Conservation (phyloP, 1,140 invertebrate genomes). For the Mycetomoellerius zeteki region DNA sequence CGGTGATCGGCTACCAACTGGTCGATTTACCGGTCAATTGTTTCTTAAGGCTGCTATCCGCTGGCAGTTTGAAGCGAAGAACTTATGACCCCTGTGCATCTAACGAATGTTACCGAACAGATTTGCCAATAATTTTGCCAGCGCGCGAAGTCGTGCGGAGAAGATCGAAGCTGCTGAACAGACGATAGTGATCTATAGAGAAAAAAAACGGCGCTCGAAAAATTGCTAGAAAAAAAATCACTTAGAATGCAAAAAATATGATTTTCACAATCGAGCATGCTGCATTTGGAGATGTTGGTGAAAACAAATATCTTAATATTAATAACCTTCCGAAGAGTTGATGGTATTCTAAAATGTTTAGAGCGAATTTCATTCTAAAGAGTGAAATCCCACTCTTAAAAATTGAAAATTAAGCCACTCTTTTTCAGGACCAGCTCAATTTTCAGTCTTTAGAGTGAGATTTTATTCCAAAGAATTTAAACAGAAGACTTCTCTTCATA, state of each 20-base stretch:
- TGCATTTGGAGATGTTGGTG: not conserved
- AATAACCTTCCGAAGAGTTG: not conserved
- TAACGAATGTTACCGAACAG: not conserved
- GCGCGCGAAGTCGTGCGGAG: not conserved
- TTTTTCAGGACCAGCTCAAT: too few species aligned
- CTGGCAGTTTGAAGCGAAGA: not conserved
- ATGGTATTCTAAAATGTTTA: too few species aligned
- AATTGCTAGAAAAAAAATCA: constrained; percentile 40
- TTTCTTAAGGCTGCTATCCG: constrained; percentile 15
- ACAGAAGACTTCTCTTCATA: not conserved
- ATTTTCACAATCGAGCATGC: not conserved
- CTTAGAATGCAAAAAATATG: not conserved
- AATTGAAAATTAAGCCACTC: too few species aligned
- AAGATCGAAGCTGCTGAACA: constrained; percentile 19
- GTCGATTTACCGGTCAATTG: constrained; percentile 47
- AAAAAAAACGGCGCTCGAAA: constrained; percentile 3
- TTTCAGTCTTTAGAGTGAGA: too few species aligned
- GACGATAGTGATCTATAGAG: constrained; percentile 48
- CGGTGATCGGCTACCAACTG: not conserved
- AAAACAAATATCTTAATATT: not conserved
- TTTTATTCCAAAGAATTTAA: too few species aligned
- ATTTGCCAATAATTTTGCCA: constrained; percentile 36
- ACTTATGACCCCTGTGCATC: constrained; percentile 24
- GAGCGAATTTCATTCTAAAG: too few species aligned
- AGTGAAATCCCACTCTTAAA: too few species aligned